A percentile compares a stretch with the other conserved stretches of the same genome.
Evolutionary conservation across 2,113 vertebrate genomes (phyloP).

Genomic region (Aegithalos caudatus): DNA sequence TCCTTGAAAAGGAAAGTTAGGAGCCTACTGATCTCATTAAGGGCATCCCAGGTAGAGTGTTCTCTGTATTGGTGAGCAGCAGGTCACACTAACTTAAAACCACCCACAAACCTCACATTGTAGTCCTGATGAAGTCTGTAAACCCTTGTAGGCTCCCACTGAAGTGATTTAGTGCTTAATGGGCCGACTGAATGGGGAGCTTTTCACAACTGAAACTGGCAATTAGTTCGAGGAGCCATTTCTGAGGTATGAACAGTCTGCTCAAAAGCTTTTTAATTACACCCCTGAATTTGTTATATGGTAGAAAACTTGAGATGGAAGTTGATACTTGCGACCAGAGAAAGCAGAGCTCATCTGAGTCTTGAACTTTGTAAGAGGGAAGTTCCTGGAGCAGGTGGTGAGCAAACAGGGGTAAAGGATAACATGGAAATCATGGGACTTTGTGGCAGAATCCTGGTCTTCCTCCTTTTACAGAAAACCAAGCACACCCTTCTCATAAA

Average conservation of each 20-base stretch:
- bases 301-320: background rate
- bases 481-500: background rate
- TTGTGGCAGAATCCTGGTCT: background rate
- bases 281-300: background rate
- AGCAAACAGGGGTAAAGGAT: background rate
- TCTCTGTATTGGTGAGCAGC: background rate
- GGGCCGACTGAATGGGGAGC: rapidly evolving
- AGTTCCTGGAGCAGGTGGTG: background rate
- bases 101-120: background rate
- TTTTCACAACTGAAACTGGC: background rate
- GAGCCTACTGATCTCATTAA: background rate
- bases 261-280: background rate
- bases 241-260: background rate
- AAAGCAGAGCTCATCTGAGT: background rate
- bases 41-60: background rate
- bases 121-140: background rate
- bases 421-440: background rate
- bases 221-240: rapidly evolving
- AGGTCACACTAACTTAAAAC: background rate
- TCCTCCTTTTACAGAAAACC: background rate
- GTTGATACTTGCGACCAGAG: background rate
- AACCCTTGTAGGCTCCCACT: background rate
- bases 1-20: background rate
- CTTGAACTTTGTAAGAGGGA: background rate
- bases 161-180: background rate